These are phyloP conservation scores for Forbesichthys agassizii DNA, from an alignment of 2,113 vertebrate species.

Conservation along the genomic window DNA sequence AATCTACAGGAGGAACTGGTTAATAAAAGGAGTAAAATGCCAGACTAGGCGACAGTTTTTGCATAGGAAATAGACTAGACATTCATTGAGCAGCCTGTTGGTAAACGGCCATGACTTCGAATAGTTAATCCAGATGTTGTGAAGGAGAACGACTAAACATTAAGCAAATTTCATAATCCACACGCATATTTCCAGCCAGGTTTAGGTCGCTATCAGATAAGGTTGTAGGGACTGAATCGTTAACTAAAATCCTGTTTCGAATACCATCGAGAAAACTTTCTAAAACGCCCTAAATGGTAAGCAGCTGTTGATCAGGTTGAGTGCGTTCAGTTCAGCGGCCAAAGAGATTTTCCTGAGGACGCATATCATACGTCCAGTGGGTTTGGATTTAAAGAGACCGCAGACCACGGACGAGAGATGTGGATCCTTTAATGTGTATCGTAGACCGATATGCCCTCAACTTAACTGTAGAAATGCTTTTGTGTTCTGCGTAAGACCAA, in stretches of 20 bases:
- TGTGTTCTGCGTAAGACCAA: no score
- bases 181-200: slow-evolving; percentile 43
- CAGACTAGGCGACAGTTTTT: slow-evolving; percentile 26
- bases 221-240: slow-evolving; percentile 15
- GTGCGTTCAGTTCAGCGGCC: slow-evolving; percentile 49
- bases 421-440: neutral
- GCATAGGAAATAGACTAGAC: slow-evolving; percentile 28
- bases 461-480: neutral
- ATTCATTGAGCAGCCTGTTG: slow-evolving; percentile 18
- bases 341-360: slow-evolving; percentile 48
- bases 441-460: neutral
- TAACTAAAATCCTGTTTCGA: neutral
- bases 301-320: slow-evolving; percentile 69
- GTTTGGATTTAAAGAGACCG: slow-evolving; percentile 76
- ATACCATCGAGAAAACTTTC: slow-evolving; percentile 33
- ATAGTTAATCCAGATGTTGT: slow-evolving; percentile 78
- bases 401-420: slow-evolving; percentile 42
- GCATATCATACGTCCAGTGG: slow-evolving; percentile 44
- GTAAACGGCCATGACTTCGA: slow-evolving; percentile 57
- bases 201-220: slow-evolving; percentile 30
- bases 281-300: slow-evolving; percentile 47
- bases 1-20: slow-evolving; percentile 70
- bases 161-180: slow-evolving; percentile 55
- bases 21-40: slow-evolving; percentile 47
- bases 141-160: slow-evolving; percentile 45